These are phyloP conservation scores for Colostygia pectinataria DNA, from an alignment of 2,888 invertebrate genomes.

Conservation along the genomic window DNA sequence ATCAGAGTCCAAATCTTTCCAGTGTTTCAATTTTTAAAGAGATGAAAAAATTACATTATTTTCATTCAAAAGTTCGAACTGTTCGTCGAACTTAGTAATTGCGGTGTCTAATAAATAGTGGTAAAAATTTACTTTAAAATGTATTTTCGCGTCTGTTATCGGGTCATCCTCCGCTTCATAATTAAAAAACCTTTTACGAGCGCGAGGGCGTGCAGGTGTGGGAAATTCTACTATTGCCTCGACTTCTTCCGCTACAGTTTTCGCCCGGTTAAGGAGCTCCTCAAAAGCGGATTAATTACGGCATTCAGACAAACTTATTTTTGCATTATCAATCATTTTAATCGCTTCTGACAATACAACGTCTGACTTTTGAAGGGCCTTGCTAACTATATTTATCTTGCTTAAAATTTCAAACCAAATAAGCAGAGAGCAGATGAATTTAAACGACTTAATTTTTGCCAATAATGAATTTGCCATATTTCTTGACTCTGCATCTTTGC, in stretches of 20 bases:
- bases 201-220: conserved; percentile 15
- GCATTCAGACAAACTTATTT: no score
- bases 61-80: no score
- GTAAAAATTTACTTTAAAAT: conserved; percentile 6
- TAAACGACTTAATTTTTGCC: conserved; percentile 12
- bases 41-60: not conserved
- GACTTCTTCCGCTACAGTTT: conserved; percentile 19
- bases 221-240: conserved; percentile 8
- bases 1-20: not conserved
- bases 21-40: not conserved
- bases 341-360: conserved; percentile 18
- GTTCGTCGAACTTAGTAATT: not conserved
- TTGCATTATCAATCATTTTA: conserved; percentile 16
- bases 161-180: conserved; percentile 12
- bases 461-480: not conserved
- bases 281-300: conserved; percentile 5
- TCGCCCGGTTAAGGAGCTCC: conserved; percentile 10
- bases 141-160: conserved; percentile 10
- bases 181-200: conserved; percentile 14
- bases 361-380: conserved; percentile 14
- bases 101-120: not conserved
- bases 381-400: conserved; percentile 27
- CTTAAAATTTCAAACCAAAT: conserved; percentile 38
- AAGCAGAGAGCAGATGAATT: conserved; percentile 37
- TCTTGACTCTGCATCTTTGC: conserved; percentile 12